Base-by-base conservation (phyloP, 2,888 invertebrate genomes). In the Tenthredo notha region DNA sequence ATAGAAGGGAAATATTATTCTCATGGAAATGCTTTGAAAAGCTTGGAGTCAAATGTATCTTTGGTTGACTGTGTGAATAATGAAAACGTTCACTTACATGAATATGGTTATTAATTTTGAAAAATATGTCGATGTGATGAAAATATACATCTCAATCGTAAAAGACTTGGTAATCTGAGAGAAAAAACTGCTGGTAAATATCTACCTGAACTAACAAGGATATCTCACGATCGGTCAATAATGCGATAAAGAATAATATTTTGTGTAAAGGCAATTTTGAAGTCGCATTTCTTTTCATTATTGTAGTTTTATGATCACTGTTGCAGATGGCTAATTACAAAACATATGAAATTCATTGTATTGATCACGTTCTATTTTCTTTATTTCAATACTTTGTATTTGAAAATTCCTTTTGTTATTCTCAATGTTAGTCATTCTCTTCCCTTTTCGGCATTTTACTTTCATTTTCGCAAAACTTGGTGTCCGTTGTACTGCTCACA, bases 131-230 rank as follows among this genome's bases (percentile, higher is more conserved):
- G 67, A 67, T 67, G 4, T 43, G 10, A 33, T 54, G 50, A 77
- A 29, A 77, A 77, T 33, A 54, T 61, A 47, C n/a, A 40, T 40
- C 37, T 58, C 37, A 80, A 12, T 77, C 54, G 29, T 77, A 9
- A 18, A 25, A 77, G 5, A n/a, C 33, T n/a, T 40, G 1, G 33
- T 29, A 54, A 47, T 54, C 37, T 58, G 12, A 1, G 43, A 12
- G 40, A 25, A 40, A 1, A n/a, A 40, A 61, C 80, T 80, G 61
- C 58, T 40, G 21, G 21, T 80, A 21, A 58, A 80, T 80, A 80
- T 37, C 58, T 15, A 61, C 15, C 40, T 80, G 12, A 80, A 40
- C 58, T 37, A 40, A 40, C 58, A 40, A 40, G 15, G 61, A 61
- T n/a, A 12, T 9, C 43, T 72, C 6, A 33, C 4, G 40, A 37